A percentile compares a stretch with the other conserved stretches of the same genome.
phyloP scores from a whole-genome alignment of 2,888 invertebrate species.

The Melieria omissa region DNA sequence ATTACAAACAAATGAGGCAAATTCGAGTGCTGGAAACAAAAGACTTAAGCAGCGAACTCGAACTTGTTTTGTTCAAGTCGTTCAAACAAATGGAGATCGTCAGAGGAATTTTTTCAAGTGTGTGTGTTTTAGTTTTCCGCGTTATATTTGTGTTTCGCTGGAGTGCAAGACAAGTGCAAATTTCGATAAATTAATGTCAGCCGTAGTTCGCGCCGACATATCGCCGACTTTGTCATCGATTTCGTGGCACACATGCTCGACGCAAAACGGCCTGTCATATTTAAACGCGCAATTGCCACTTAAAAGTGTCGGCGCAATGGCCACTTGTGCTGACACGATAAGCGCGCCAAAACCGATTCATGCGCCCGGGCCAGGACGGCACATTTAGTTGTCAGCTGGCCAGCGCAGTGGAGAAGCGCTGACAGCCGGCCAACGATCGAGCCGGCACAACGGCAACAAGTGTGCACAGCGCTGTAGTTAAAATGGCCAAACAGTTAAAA shows the following conservation, averaged over 20 bases:
- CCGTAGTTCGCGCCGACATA: not conserved
- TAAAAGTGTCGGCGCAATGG: slow-evolving; percentile 24
- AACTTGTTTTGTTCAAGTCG: no score
- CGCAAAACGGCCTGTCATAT: slow-evolving; percentile 39
- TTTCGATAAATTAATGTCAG: no score
- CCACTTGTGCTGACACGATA: slow-evolving; percentile 14
- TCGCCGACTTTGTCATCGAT: slow-evolving; percentile 38
- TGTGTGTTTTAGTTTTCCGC: no score
- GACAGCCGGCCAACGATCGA: not conserved
- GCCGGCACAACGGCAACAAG: slow-evolving; percentile 2
- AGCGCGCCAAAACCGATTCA: not conserved
- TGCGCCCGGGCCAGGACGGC: not conserved
- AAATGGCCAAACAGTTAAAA: not conserved
- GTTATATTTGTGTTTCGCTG: no score
- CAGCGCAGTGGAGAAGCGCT: not conserved
- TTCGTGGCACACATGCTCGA: slow-evolving; percentile 17
- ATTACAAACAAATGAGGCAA: no score
- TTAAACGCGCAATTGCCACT: slow-evolving; percentile 39
- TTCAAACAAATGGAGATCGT: no score
- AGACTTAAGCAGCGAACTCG: no score
- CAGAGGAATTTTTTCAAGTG: no score
- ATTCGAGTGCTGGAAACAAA: no score
- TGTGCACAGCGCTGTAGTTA: not conserved
- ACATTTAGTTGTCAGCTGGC: not conserved
- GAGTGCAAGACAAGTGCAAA: no score